Conservation (phyloP, 2,888 invertebrate species). For the Drosophila nr. medialis region DNA sequence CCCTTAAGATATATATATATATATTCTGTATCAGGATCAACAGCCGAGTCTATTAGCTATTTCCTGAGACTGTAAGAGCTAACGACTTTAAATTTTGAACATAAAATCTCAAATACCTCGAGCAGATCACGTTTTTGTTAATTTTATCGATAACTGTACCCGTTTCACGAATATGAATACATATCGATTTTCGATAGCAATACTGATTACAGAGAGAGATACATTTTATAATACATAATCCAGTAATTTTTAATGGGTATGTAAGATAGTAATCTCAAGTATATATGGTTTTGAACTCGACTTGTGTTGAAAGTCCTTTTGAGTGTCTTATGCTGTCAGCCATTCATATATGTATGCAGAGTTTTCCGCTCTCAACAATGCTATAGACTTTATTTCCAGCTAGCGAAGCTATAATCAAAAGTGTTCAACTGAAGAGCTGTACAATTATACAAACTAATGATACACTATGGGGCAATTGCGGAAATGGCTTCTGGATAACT, state of each 20-base stretch:
- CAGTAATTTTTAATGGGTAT: not conserved
- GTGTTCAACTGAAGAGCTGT: not conserved
- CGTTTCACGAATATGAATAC: not conserved
- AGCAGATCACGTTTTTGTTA: not conserved
- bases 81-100: not conserved
- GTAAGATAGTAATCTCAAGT: not conserved
- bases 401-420: not conserved
- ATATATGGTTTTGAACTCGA: not conserved
- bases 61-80: not conserved
- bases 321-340: not conserved
- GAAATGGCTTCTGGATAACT: not conserved
- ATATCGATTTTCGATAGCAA: not conserved
- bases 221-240: too few relatives aligned
- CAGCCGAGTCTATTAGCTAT: too few relatives aligned
- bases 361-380: not conserved
- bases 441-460: not conserved
- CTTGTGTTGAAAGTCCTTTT: not conserved
- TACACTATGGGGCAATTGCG: not conserved
- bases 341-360: not conserved
- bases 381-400: not conserved
- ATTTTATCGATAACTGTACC: not conserved
- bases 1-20: not conserved
- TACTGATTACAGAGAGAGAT: not conserved
- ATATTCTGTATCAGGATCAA: too few relatives aligned
- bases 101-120: not conserved